phyloP scores from a whole-genome alignment of 1,140 invertebrate species.

The Monomorium pharaonis region DNA sequence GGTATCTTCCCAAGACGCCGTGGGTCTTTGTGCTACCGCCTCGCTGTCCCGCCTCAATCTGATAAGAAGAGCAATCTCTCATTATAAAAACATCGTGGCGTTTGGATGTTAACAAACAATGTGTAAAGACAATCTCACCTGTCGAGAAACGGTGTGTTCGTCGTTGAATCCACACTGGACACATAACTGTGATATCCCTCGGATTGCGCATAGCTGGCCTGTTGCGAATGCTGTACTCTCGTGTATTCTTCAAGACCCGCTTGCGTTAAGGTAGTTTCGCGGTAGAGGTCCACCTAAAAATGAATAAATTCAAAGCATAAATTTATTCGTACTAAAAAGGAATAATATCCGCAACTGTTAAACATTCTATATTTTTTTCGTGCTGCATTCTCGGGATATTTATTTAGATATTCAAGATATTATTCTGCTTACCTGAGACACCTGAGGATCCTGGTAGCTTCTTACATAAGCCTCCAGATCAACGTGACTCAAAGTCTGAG shows the following conservation, averaged over 20 bases:
- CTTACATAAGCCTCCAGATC: conserved; percentile 86
- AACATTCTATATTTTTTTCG: background rate
- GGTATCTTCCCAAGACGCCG: conserved; percentile 84
- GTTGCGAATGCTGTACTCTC: conserved; percentile 90
- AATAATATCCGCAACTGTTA: background rate
- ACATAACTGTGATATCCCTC: conserved; percentile 94
- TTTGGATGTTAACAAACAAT: conserved; percentile 32
- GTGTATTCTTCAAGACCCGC: conserved; percentile 90
- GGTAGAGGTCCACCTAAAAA: conserved; percentile 82
- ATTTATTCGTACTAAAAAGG: background rate
- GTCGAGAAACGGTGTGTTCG: conserved; percentile 92
- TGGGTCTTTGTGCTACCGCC: conserved; percentile 85
- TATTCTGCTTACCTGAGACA: conserved; percentile 76
- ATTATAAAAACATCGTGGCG: conserved; percentile 4
- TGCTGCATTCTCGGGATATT: background rate
- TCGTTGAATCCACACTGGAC: conserved; percentile 91
- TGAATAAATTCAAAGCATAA: background rate
- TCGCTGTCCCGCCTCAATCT: conserved; percentile 87
- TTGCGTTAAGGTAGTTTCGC: conserved; percentile 86
- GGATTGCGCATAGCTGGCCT: conserved; percentile 91
- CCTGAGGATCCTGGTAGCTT: conserved; percentile 85
- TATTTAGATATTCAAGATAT: background rate
- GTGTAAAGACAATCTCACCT: conserved; percentile 82
- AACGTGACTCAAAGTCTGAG: conserved; percentile 84
- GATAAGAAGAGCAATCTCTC: conserved; percentile 36